Evolutionary conservation across 92 coral and sea anemone species (phyloP).

Genomic region (Meandrina meandrites): DNA sequence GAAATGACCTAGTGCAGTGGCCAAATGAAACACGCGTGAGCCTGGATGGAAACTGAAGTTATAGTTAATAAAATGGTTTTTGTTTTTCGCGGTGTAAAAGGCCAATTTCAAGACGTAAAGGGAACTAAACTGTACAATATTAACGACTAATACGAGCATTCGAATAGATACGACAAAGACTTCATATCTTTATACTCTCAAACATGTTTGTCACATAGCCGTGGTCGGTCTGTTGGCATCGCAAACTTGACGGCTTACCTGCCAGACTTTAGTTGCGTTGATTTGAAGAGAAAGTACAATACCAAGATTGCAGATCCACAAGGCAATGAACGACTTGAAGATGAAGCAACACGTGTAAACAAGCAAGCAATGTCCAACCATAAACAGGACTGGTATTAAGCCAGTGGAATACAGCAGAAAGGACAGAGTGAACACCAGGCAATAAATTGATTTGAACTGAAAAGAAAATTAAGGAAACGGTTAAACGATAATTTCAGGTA

Average conservation of each 20-base stretch:
- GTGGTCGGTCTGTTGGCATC: background rate
- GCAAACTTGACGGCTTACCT: conserved; percentile 69
- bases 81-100: no score
- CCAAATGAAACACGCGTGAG: no score
- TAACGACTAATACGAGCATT: background rate
- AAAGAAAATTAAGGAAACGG: background rate
- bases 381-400: conserved; percentile 55
- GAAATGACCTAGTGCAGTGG: background rate
- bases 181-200: no score
- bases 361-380: conserved; percentile 58
- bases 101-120: no score
- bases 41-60: no score
- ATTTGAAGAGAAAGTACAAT: conserved; percentile 67
- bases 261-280: conserved; percentile 57
- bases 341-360: conserved; percentile 62
- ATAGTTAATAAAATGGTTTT: no score
- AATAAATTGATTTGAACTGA: conserved; percentile 63
- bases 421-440: conserved; percentile 58
- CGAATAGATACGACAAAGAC: no score
- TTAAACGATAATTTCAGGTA: background rate
- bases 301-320: conserved; percentile 65
- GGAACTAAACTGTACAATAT: no score
- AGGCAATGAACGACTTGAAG: conserved; percentile 57
- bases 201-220: background rate
- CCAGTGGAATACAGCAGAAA: conserved; percentile 55